These are phyloP conservation scores for Tenodera sinensis DNA, from an alignment of 2,888 invertebrate species.

Conservation along the genomic window DNA sequence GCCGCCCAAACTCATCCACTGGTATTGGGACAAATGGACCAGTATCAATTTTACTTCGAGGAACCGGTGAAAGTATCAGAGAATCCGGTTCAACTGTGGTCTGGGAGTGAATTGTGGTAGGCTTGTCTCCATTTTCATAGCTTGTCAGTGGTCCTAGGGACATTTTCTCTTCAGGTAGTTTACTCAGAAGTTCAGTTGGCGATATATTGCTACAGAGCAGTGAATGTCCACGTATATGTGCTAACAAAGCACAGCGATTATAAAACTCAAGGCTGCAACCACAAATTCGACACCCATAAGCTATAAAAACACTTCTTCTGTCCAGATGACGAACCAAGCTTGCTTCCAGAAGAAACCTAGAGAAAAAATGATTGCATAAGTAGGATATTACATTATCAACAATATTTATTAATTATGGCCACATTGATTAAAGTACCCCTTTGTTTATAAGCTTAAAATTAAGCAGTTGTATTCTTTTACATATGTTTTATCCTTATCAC, in stretches of 20 bases:
- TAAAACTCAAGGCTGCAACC: constrained; percentile 1
- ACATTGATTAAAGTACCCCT: too few relatives aligned
- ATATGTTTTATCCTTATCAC: too few relatives aligned
- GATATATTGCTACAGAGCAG: neutral
- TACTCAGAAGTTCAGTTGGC: neutral
- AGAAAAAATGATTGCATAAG: neutral
- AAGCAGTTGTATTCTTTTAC: too few relatives aligned
- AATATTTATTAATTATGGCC: too few relatives aligned
- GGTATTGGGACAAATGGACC: neutral
- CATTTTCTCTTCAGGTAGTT: neutral
- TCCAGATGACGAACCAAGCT: constrained; percentile 12
- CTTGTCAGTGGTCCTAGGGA: neutral
- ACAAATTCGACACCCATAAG: neutral
- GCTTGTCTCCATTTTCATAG: neutral
- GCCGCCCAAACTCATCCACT: neutral
- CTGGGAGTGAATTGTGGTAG: neutral
- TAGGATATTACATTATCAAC: neutral
- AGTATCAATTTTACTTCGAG: neutral
- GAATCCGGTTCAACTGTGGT: neutral
- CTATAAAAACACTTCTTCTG: neutral
- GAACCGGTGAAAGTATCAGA: neutral
- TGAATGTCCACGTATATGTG: constrained; percentile 3
- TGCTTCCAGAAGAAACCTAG: constrained; percentile 9
- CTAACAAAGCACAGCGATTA: constrained; percentile 15
- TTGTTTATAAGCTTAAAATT: too few relatives aligned